phyloP scores from a whole-genome alignment of 2,113 vertebrate genomes.

The Jaculus jaculus region DNA sequence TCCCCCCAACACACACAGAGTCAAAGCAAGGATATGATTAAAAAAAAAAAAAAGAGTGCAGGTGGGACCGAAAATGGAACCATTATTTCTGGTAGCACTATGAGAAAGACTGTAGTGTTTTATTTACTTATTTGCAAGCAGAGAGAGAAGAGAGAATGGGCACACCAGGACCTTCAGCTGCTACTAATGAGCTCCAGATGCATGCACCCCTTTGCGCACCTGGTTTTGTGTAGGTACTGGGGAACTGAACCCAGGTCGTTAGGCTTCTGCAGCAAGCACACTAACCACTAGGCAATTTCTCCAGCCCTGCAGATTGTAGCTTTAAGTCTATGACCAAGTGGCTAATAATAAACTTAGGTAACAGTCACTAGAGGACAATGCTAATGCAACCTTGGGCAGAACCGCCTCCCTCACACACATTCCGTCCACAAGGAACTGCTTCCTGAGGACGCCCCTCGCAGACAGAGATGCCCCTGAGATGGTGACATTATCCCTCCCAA shows the following conservation, averaged over 20 bases:
- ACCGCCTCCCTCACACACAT: background rate
- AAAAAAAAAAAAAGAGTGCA: background rate
- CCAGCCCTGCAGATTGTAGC: no score
- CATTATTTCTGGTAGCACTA: background rate
- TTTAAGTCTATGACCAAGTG: background rate
- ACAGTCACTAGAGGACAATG: background rate
- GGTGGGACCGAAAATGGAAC: background rate
- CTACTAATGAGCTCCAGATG: no score
- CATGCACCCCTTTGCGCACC: no score
- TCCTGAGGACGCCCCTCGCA: background rate
- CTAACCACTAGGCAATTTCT: no score
- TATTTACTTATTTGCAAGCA: no score
- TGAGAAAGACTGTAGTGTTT: background rate
- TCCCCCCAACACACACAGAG: background rate
- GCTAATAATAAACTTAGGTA: background rate
- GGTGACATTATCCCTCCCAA: background rate
- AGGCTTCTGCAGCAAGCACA: no score
- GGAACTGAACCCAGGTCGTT: no score
- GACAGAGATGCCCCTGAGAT: background rate
- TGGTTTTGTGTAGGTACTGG: no score
- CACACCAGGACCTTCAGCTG: no score
- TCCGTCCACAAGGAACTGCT: background rate
- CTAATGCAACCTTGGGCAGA: background rate
- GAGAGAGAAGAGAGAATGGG: no score
- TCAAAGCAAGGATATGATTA: background rate